These are phyloP conservation scores for Habropoda laboriosa DNA, from an alignment of 1,140 invertebrate species.

Conservation along the genomic window DNA sequence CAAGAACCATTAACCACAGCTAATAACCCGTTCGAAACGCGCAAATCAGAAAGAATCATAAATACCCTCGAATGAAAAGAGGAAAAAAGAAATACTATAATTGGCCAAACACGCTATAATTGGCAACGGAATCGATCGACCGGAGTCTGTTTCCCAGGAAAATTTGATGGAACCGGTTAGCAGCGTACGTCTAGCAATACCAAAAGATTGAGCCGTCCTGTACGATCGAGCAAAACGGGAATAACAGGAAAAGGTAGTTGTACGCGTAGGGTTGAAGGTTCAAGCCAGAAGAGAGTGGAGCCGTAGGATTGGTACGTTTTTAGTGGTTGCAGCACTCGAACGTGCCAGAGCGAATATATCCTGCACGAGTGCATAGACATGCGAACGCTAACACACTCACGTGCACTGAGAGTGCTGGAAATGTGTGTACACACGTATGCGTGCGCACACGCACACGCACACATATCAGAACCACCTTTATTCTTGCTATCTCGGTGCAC, in stretches of 20 bases:
- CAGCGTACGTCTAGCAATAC: slow-evolving; percentile 1
- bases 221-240: slow-evolving; percentile 38
- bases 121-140: slow-evolving; percentile 22
- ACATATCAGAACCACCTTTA: slow-evolving; percentile 23
- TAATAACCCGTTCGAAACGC: neutral
- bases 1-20: neutral
- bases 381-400: neutral
- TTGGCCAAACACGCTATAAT: slow-evolving; percentile 6
- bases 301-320: slow-evolving; percentile 57
- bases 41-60: neutral
- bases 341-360: slow-evolving; percentile 63
- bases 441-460: neutral
- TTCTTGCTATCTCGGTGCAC: slow-evolving; percentile 56
- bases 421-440: too few relatives aligned
- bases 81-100: neutral
- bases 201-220: slow-evolving; percentile 44
- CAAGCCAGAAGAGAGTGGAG: slow-evolving; percentile 34
- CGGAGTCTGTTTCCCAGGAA: neutral
- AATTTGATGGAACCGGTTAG: slow-evolving; percentile 1
- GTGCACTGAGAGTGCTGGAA: neutral
- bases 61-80: too few relatives aligned
- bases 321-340: slow-evolving; percentile 66
- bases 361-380: slow-evolving; percentile 31
- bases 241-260: slow-evolving; percentile 33
- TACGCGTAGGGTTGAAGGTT: slow-evolving; percentile 48